Evolutionary conservation across 1,140 invertebrate species (phyloP).

Genomic region (Aphaenogaster ashmeadi): DNA sequence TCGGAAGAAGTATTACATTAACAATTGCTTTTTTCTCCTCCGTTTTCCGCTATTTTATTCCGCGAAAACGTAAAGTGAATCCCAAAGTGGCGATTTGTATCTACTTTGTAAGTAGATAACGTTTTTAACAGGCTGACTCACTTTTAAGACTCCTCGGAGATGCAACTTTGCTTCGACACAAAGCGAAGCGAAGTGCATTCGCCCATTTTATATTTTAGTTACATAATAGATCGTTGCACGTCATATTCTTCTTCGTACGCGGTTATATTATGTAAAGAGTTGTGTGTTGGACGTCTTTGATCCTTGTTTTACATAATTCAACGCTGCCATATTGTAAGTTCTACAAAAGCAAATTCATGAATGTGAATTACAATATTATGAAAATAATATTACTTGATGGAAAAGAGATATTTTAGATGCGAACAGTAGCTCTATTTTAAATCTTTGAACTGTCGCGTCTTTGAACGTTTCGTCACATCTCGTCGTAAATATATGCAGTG

Average conservation of each 20-base stretch:
- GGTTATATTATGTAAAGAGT: conserved; percentile 5
- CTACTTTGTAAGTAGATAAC: conserved; percentile 15
- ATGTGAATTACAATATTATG: conserved; percentile 13
- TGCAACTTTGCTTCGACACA: background rate
- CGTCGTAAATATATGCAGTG: background rate
- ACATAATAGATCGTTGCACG: conserved; percentile 8
- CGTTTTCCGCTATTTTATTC: background rate
- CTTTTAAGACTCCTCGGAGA: conserved; percentile 16
- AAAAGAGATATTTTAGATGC: background rate
- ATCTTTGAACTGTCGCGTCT: background rate
- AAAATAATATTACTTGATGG: background rate
- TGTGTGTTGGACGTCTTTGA: background rate
- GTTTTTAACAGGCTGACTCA: conserved; percentile 26
- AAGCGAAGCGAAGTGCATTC: conserved; percentile 22
- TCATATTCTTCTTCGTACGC: conserved; percentile 7
- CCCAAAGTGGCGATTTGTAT: conserved; percentile 25
- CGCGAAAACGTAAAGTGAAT: conserved; percentile 4
- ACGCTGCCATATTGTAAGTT: background rate
- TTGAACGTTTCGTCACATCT: background rate
- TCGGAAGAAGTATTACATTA: background rate
- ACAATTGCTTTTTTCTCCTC: background rate
- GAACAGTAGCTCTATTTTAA: background rate
- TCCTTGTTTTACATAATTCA: conserved; percentile 41
- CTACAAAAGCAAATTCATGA: conserved; percentile 12
- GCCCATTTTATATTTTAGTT: conserved; percentile 26